phyloP scores from a whole-genome alignment of 2,888 invertebrate species.

The Rhagium mordax region DNA sequence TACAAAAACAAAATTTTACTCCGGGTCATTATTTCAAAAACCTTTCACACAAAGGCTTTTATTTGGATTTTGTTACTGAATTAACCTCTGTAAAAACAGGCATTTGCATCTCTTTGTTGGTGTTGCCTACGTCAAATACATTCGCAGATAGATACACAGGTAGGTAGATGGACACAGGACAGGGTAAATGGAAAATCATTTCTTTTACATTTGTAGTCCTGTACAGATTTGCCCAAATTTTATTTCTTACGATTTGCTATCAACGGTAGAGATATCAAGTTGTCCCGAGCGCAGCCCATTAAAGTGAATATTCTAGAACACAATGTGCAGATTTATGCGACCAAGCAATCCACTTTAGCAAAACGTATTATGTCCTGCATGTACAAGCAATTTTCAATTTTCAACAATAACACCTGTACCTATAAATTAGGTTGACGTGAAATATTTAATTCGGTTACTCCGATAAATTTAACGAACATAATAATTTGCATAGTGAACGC shows the following conservation, averaged over 20 bases:
- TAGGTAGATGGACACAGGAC: too few relatives aligned
- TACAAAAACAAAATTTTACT: neutral
- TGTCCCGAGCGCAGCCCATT: too few relatives aligned
- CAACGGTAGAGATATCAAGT: too few relatives aligned
- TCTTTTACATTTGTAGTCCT: neutral
- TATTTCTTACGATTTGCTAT: too few relatives aligned
- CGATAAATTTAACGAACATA: slow-evolving; percentile 12
- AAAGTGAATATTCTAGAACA: too few relatives aligned
- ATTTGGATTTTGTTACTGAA: neutral
- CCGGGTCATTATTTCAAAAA: neutral
- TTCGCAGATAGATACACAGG: neutral
- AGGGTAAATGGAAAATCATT: neutral
- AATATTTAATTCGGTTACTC: slow-evolving; percentile 9
- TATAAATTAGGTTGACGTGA: slow-evolving; percentile 6
- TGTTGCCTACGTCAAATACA: neutral
- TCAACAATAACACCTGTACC: slow-evolving; percentile 1
- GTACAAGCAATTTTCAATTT: neutral
- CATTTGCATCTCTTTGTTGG: neutral
- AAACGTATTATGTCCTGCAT: neutral
- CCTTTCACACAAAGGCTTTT: neutral
- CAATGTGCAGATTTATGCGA: too few relatives aligned
- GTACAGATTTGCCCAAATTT: too few relatives aligned
- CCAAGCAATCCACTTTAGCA: neutral
- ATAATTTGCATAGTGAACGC: slow-evolving; percentile 20
- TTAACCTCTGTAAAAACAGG: neutral